Evolutionary conservation across 2,888 invertebrate species (phyloP).

Genomic region (Leptopterna dolabrata): DNA sequence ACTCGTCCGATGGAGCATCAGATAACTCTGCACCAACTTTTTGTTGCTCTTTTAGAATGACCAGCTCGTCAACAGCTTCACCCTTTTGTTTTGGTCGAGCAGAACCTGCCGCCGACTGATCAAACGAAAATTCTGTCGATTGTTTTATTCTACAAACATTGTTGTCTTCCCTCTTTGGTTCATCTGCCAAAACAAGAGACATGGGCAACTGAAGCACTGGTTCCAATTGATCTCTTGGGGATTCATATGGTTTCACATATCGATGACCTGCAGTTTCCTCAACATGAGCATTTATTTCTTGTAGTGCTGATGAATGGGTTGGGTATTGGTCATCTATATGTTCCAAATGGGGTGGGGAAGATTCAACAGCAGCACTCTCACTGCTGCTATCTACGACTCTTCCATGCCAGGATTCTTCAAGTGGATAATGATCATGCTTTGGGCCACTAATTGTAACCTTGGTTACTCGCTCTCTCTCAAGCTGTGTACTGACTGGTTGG

Average conservation of each 20-base stretch:
- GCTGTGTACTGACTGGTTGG: background rate
- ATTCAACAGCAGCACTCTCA: background rate
- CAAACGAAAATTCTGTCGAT: too few relatives aligned
- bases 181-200: too few relatives aligned
- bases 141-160: too few relatives aligned
- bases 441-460: too few relatives aligned
- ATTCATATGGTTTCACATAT: background rate
- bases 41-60: background rate
- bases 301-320: background rate
- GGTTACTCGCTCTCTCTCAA: background rate
- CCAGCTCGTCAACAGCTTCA: background rate
- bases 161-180: too few relatives aligned
- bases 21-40: background rate
- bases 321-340: background rate
- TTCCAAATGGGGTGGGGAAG: background rate
- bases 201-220: too few relatives aligned
- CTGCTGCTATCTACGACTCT: background rate
- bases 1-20: too few relatives aligned
- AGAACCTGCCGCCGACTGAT: too few relatives aligned
- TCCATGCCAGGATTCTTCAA: background rate
- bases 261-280: background rate
- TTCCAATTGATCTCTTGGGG: background rate
- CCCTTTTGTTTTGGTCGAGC: background rate
- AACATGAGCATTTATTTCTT: background rate
- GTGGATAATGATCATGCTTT: background rate